Percentiles rank a stretch among this genome's conserved stretches.
Evolutionary conservation across 2,113 vertebrate genomes (phyloP).

Genomic region (Tachycineta bicolor): DNA sequence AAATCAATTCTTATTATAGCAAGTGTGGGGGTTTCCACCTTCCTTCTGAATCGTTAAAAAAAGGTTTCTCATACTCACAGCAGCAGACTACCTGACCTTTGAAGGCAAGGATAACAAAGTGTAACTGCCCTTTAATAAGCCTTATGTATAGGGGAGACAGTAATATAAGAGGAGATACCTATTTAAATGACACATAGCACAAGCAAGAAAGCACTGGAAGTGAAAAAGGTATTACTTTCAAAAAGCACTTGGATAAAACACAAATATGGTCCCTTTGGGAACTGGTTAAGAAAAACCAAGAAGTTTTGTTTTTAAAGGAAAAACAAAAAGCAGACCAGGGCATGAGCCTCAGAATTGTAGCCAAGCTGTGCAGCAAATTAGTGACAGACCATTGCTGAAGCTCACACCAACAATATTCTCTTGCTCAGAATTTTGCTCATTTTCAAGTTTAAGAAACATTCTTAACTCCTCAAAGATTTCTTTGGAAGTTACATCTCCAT

Average conservation of each 20-base stretch:
- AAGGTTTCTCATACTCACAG: neutral
- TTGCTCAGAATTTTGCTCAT: neutral
- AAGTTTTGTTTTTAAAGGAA: neutral
- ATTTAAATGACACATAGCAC: neutral
- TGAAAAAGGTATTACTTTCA: neutral
- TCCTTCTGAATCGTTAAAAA: neutral
- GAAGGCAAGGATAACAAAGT: neutral
- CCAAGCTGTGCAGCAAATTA: neutral
- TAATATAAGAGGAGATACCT: neutral
- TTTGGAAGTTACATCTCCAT: neutral
- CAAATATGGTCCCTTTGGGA: neutral
- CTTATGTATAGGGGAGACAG: neutral
- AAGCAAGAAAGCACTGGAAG: neutral
- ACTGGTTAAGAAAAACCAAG: neutral
- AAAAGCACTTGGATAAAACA: neutral
- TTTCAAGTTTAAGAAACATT: neutral
- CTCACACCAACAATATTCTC: neutral
- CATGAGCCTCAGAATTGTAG: neutral
- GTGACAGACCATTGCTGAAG: neutral
- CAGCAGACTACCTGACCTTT: neutral
- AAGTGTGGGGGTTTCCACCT: accelerated
- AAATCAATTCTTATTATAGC: neutral
- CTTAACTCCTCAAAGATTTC: neutral
- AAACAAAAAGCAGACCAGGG: neutral
- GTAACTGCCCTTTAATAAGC: neutral